Evolutionary conservation across 1,140 invertebrate species (phyloP).

Genomic region (Acyrthosiphon pisum): DNA sequence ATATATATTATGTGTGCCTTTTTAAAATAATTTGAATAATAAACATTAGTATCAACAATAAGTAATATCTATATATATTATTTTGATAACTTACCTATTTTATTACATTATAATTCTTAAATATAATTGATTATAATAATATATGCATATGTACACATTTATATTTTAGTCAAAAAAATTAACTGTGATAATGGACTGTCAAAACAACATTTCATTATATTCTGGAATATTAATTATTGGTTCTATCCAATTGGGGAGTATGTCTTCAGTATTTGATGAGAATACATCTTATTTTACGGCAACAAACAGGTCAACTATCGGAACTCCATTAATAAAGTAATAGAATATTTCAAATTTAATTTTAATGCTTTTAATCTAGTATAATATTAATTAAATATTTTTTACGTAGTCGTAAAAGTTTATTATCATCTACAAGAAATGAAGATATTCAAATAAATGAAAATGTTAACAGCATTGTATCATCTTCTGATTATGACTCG

Average conservation of each 20-base stretch:
- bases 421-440: conserved; percentile 63
- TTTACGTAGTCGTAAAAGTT: conserved; percentile 67
- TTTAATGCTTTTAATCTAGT: background rate
- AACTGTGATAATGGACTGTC: conserved; percentile 81
- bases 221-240: conserved; percentile 80
- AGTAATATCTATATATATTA: background rate
- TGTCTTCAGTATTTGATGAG: conserved; percentile 54
- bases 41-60: background rate
- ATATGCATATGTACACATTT: conserved; percentile 54
- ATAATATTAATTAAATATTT: background rate
- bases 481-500: conserved; percentile 29
- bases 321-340: conserved; percentile 36
- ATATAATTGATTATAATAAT: conserved; percentile 8
- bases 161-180: conserved; percentile 72
- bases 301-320: conserved; percentile 30
- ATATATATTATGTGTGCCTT: background rate
- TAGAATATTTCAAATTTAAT: background rate
- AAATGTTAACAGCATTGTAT: background rate
- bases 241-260: conserved; percentile 70
- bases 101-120: conserved; percentile 45
- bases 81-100: background rate
- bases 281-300: conserved; percentile 53
- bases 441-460: conserved; percentile 58
- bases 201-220: conserved; percentile 82
- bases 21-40: background rate